Evolutionary conservation across 2,888 invertebrate genomes (phyloP).

Genomic region (Xestia rhomboidea): DNA sequence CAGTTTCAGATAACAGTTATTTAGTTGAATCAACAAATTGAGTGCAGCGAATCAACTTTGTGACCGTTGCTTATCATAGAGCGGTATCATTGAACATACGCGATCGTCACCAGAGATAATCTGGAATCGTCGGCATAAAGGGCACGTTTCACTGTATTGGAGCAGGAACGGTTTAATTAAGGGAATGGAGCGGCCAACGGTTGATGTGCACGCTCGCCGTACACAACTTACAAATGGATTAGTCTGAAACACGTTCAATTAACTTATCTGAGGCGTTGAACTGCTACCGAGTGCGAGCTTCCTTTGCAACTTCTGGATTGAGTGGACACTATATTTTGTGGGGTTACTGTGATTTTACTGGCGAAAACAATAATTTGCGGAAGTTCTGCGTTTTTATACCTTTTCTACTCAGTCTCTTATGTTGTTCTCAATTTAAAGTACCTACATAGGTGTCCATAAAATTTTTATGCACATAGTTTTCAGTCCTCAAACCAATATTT

Average conservation of each 20-base stretch:
- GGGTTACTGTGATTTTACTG: conserved; percentile 7
- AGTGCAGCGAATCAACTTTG: conserved; percentile 57
- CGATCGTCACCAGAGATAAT: conserved; percentile 61
- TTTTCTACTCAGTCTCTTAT: too few species aligned
- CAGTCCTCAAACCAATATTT: not conserved
- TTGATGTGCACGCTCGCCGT: conserved; percentile 69
- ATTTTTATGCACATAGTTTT: not conserved
- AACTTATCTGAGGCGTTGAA: conserved; percentile 74
- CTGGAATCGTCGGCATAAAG: conserved; percentile 68
- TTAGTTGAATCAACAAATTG: conserved; percentile 59
- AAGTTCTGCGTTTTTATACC: not conserved
- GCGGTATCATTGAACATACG: conserved; percentile 59
- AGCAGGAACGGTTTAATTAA: conserved; percentile 85
- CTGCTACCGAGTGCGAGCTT: conserved; percentile 60
- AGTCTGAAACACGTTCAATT: conserved; percentile 81
- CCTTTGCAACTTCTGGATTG: conserved; percentile 42
- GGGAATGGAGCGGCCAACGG: conserved; percentile 80
- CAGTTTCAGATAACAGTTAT: conserved; percentile 41
- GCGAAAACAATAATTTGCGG: not conserved
- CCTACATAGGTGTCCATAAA: not conserved
- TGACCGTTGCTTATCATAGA: conserved; percentile 54
- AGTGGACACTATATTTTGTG: conserved; percentile 25
- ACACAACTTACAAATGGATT: conserved; percentile 85
- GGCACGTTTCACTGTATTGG: conserved; percentile 70
- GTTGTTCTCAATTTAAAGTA: too few species aligned